Percentiles rank a stretch among this genome's conserved stretches.
phyloP scores from a whole-genome alignment of 2,888 invertebrate species.

The Drosophila fulvimacula region DNA sequence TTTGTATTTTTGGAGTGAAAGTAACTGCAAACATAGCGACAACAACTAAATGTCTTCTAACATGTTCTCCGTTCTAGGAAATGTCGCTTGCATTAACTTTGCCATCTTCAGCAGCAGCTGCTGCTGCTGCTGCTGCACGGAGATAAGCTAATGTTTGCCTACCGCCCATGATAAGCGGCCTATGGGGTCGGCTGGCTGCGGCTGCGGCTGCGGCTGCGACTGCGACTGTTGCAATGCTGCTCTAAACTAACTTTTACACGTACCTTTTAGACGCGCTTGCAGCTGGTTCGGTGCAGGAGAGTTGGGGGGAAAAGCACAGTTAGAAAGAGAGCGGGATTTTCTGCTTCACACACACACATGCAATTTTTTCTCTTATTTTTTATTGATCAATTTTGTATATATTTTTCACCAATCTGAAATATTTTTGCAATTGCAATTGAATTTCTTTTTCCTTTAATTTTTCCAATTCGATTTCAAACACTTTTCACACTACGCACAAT shows the following conservation, averaged over 20 bases:
- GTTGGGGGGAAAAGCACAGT: not conserved
- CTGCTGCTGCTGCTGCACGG: constrained; percentile 18
- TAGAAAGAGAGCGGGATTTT: constrained; percentile 9
- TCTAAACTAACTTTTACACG: constrained; percentile 29
- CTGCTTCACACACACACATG: constrained; percentile 6
- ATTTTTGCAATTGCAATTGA: constrained; percentile 33
- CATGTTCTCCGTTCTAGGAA: constrained; percentile 66
- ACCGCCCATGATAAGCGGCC: constrained; percentile 51
- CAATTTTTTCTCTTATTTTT: constrained; percentile 1
- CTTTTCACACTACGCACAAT: constrained; percentile 44
- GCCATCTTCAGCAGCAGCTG: constrained; percentile 52
- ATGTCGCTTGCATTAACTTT: constrained; percentile 36
- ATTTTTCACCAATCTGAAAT: constrained; percentile 14
- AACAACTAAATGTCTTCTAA: constrained; percentile 60
- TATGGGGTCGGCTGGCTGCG: constrained; percentile 27
- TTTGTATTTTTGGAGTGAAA: constrained; percentile 64
- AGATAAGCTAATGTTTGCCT: constrained; percentile 58
- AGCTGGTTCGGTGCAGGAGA: constrained; percentile 19
- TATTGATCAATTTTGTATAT: not conserved
- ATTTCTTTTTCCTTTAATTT: constrained; percentile 14
- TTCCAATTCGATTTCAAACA: constrained; percentile 29
- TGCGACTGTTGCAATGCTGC: constrained; percentile 8
- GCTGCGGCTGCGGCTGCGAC: too few relatives aligned
- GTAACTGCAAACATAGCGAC: constrained; percentile 62
- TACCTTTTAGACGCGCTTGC: constrained; percentile 67